Evolutionary conservation across 2,797 vertebrate genomes (phyloP), one percentile per base, ranked within the genome.

Genomic region (Cyclopterus lumpus): DNA sequence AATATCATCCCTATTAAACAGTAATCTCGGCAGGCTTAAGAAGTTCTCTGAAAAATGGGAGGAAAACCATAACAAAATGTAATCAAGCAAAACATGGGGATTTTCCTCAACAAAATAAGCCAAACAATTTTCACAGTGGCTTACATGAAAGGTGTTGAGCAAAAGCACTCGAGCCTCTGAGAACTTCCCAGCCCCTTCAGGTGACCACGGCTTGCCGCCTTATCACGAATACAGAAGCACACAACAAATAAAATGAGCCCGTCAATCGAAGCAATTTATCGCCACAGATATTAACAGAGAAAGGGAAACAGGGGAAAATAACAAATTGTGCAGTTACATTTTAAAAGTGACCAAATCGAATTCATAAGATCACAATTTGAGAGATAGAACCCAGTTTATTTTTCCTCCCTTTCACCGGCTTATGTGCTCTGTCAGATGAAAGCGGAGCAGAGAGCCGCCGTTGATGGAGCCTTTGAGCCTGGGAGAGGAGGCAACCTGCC

Each of bases 371-470:
- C 96, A 94, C 95, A 96, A 95, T 96, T 95, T 84, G 94, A 94
- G 95, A 98, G 97, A 98, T 97, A 98, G 96, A 96, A 96, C 81
- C 83, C 76, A 85, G 93, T 94, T 93, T 93, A 93, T 92, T 91
- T 90, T 71, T 81, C 84, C 73, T 94, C 95, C 96, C 96, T 96
- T 93, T 97, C 93, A 95, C 95, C 95, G 95, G 96, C 96, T 96
- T 97, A 97, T 96, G 96, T 92, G 91, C 97, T 96, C 96, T 96
- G 96, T 95, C 96, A 98, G 96, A 99, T 99, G 96, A 98, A 97
- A 99, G 96, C 92, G 79, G 95, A 94, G 95, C 95, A 80, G 95
- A 96, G 96, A 96, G 96, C 95, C 55, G 93, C 79, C 78, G 88
- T 94, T 96, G 97, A 97, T 97, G 96, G 96, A 96, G 94, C 95